Percentiles rank a stretch among this genome's conserved stretches.
phyloP scores from a whole-genome alignment of 2,113 vertebrate genomes.

The Anser brachyrhynchus region DNA sequence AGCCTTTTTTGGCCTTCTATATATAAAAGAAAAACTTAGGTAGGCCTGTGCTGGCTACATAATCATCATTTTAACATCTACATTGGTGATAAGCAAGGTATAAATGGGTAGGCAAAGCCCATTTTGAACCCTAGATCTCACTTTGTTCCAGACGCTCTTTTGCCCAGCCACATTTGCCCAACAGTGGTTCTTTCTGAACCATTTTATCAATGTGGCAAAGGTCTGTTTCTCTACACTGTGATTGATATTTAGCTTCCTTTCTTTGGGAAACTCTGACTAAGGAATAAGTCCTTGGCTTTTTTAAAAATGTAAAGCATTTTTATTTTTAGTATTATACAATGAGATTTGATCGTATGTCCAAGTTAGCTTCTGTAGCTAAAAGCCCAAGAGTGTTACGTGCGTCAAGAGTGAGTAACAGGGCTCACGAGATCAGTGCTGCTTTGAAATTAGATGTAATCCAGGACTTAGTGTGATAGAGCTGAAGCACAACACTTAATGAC shows the following conservation, averaged over 20 bases:
- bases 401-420: not conserved
- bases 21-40: not conserved
- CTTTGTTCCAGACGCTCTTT: not conserved
- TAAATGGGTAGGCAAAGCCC: not conserved
- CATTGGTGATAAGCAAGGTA: not conserved
- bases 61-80: not conserved
- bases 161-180: not conserved
- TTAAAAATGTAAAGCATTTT: not conserved
- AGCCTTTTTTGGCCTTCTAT: not conserved
- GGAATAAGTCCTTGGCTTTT: not conserved
- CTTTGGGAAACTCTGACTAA: not conserved
- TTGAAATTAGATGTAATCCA: not conserved
- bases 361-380: not conserved
- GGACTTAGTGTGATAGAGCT: not conserved
- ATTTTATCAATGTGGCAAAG: not conserved
- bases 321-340: not conserved
- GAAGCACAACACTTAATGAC: not conserved
- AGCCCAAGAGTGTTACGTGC: rapidly evolving
- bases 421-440: not conserved
- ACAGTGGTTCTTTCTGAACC: not conserved
- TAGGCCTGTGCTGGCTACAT: not conserved
- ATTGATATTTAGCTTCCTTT: not conserved
- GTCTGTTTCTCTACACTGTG: not conserved
- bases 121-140: not conserved
- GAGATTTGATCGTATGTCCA: not conserved